Evolutionary conservation across 2,888 invertebrate species (phyloP), one percentile per base, ranked within the genome.

Genomic region (Drosophila yooni): DNA sequence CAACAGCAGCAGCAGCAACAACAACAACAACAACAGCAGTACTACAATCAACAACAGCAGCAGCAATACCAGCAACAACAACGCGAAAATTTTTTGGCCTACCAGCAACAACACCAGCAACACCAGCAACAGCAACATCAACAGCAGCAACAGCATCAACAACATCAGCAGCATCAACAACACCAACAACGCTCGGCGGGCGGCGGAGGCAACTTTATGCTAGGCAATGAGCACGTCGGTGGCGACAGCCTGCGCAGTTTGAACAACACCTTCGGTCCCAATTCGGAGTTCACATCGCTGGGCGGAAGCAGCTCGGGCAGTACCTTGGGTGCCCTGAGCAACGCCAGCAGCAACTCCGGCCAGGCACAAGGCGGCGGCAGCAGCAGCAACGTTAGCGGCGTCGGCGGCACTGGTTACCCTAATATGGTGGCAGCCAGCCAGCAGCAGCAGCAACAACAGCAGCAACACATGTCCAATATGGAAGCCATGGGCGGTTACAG

Each of bases 401-500:
- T 52, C 53, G 66, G 48, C 33, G 66, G 54, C 27, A 67, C 64
- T 31, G 71, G 43, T 40, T 76, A 76, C 57, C 76, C 76, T 61
- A 76, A 68, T 65, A 76, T 76, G 76, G 79, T 74, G 29, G 92
- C 93, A 87, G 93, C 92, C 71, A 91, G 91, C 81, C 92, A 66
- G 53, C 73, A 72, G 6, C 54, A 54, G 6, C 56, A 56, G 3
- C 54, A 54, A 18, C 54, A 54, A 36, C 87, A 88, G 54, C 83
- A 83, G 25, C 88, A 89, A 72, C 89, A 85, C 65, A 84, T 85
- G 77, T 77, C 82, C 84, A 88, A 87, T 63, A 92, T 92, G 92
- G 93, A 93, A 68, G 92, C 92, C 76, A 93, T 93, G 92, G 91
- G 92, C 64, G 92, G 92, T 64, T 93, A 93, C 84, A 92, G 92